Percentiles rank a stretch among this genome's conserved stretches.
Evolutionary conservation across 2,113 vertebrate species (phyloP).

Genomic region (Melanocharis versteri): DNA sequence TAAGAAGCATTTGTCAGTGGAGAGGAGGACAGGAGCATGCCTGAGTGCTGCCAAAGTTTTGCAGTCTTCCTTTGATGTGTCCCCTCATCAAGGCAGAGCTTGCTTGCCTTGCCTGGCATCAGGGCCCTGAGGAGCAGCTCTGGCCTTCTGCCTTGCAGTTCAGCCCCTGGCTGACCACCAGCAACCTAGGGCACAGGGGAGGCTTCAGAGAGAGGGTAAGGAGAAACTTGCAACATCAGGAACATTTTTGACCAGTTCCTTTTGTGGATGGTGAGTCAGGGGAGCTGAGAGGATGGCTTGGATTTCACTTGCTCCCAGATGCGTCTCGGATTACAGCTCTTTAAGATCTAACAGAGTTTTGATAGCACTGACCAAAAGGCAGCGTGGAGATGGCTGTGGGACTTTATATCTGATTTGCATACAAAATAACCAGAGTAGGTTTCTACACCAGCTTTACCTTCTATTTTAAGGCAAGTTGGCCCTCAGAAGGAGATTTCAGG

Average conservation of each 20-base stretch:
- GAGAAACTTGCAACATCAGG: neutral
- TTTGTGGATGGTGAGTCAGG: neutral
- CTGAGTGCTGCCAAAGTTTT: neutral
- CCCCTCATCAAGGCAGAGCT: neutral
- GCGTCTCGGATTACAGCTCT: neutral
- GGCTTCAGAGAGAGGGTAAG: neutral
- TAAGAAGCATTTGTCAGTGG: neutral
- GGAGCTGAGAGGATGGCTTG: neutral
- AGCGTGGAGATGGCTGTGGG: neutral
- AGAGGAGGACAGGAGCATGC: neutral
- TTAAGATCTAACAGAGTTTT: neutral
- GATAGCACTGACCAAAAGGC: neutral
- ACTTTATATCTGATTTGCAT: neutral
- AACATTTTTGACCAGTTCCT: neutral
- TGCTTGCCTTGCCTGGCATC: neutral
- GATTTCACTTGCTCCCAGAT: neutral
- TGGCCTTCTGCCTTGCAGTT: rapidly evolving
- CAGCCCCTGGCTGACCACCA: neutral
- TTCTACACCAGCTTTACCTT: neutral
- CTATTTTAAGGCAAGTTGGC: neutral
- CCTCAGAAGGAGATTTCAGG: neutral
- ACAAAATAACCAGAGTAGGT: neutral
- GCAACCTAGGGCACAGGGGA: neutral
- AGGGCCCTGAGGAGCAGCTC: neutral
- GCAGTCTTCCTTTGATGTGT: neutral